phyloP scores from a whole-genome alignment of 2,888 invertebrate genomes.

The Ferrisia virgata region DNA sequence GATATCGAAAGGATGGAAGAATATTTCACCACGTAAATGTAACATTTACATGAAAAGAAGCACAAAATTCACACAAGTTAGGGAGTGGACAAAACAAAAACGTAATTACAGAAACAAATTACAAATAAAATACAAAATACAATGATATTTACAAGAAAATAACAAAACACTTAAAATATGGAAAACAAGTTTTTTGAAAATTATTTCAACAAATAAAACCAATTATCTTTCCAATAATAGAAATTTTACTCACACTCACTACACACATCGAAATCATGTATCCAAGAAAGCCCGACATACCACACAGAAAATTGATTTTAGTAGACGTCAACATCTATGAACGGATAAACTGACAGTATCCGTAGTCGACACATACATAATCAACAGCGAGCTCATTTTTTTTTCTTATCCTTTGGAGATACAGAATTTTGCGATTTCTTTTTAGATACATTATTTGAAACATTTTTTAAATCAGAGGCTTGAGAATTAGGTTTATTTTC shows the following conservation, averaged over 20 bases:
- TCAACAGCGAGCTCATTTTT: background rate
- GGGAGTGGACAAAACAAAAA: background rate
- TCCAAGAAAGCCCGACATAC: background rate
- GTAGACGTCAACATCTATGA: background rate
- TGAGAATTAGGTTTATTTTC: background rate
- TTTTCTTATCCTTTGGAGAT: background rate
- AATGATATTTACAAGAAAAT: background rate
- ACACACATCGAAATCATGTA: background rate
- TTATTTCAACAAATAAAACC: background rate
- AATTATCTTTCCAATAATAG: background rate
- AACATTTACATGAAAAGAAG: background rate
- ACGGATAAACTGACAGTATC: background rate
- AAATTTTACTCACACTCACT: background rate
- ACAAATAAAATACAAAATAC: background rate
- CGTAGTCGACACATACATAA: background rate
- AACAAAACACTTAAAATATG: background rate
- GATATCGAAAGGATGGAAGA: background rate
- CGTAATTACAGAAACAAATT: background rate
- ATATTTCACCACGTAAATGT: background rate
- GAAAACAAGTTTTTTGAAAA: background rate
- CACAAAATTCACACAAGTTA: background rate
- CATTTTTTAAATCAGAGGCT: background rate
- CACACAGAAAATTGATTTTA: background rate
- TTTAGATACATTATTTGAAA: background rate
- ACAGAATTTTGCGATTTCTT: slow-evolving; percentile 26